Percentiles rank a stretch among this genome's conserved stretches.
These are phyloP conservation scores for Trigoniulus corallinus DNA, from an alignment of 1,140 invertebrate genomes.

Conservation along the genomic window DNA sequence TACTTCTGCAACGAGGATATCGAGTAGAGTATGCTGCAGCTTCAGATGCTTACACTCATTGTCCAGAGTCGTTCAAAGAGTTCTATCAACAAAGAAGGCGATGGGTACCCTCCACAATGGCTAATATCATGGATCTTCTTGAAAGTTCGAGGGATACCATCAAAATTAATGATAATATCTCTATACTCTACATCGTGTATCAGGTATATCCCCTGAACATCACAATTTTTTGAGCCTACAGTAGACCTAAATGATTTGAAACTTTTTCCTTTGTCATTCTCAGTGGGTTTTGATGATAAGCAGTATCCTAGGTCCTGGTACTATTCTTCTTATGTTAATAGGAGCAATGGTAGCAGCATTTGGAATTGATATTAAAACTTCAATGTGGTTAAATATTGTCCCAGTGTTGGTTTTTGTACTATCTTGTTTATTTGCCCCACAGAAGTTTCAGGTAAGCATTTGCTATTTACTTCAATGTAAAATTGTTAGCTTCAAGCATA, in stretches of 20 bases:
- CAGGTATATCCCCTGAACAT: conserved; percentile 17
- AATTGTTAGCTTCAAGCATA: no score
- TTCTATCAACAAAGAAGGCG: conserved; percentile 44
- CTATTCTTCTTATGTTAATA: conserved; percentile 43
- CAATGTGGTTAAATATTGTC: conserved; percentile 29
- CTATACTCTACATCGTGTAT: conserved; percentile 36
- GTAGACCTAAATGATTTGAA: not conserved
- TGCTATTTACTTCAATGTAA: conserved; percentile 4
- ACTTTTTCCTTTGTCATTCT: conserved; percentile 2
- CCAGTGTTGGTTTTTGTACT: conserved; percentile 32
- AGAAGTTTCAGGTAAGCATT: conserved; percentile 27
- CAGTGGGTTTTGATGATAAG: conserved; percentile 34
- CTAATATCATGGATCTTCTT: conserved; percentile 45
- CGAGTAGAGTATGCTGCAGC: conserved; percentile 47
- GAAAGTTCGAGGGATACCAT: conserved; percentile 33
- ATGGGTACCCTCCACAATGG: conserved; percentile 47
- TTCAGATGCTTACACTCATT: conserved; percentile 44
- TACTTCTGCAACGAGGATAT: conserved; percentile 43
- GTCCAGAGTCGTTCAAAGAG: conserved; percentile 41
- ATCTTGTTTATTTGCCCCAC: conserved; percentile 28
- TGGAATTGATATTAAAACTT: conserved; percentile 29
- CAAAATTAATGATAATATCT: conserved; percentile 38
- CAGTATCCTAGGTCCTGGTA: conserved; percentile 41
- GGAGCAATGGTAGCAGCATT: conserved; percentile 39
- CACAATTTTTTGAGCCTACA: not conserved